Evolutionary conservation across 2,888 invertebrate species (phyloP), one percentile per base, ranked within the genome.

Genomic region (Hirtodrosophila alboralis): DNA sequence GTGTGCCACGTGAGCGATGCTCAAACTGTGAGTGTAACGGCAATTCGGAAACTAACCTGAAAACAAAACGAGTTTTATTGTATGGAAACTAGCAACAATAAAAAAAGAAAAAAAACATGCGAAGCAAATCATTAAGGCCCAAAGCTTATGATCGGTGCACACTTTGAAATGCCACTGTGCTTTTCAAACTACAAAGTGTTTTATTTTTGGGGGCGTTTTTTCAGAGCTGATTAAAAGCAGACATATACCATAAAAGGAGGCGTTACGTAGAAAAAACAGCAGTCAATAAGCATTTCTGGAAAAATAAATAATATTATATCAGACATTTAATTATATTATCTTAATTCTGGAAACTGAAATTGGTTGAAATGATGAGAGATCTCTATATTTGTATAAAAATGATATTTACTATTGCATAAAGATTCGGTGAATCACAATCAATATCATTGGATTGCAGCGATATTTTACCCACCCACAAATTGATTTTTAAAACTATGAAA

Each of bases 1-100:
- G 47, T 28, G 16, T 49, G 67, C 61, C 77, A 76, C 68, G 74
- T 75, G 77, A 52, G 43, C 45, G 37, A 9, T 43, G 9, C 14
- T 44, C 30, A 52, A 56, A 56, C 41, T 49, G 43, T 56, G 13
- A 40, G 5, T 30, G 13, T 72, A 68, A 62, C 59, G 57, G 56
- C 65, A 61, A 65, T 21, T 43, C 34, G 41, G 48, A 74, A 76
- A 80, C 64, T 66, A 74, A 83, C 71, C 62, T 68, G 38, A 75
- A 73, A 77, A 62, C 64, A 43, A 83, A 85, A 83, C 86, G 33
- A 63, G 79, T 79, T 85, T 76, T 45, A 23, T 38, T 56, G 40
- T 61, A 63, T 48, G 75, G 41, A 59, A 78, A 65, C 48, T 44
- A 56, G 49, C 31, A 34, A 31, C 16, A 3, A 37, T 3, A 18